Evolutionary conservation across 2,888 invertebrate species (phyloP), one percentile per base, ranked within the genome.

Genomic region (Eucriotettix oculatus): DNA sequence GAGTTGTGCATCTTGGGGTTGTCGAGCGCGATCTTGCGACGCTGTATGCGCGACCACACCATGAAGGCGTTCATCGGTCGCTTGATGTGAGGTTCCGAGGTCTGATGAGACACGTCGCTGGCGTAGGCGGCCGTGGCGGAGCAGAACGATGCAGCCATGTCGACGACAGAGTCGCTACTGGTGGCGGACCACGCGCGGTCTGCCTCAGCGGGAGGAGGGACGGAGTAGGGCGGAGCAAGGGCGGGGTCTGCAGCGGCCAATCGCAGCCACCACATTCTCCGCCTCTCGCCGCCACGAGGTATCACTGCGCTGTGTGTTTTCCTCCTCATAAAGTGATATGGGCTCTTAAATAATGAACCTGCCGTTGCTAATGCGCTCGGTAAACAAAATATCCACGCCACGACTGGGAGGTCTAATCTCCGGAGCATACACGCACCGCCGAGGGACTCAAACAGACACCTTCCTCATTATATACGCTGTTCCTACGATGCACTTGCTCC

Each of bases 51-150:
- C 9, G 94, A 93, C 95, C 95, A 95, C 42, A 91, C 95, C 94
- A 96, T 96, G 76, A 96, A 96, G 0, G 96, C 95, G 76, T 96
- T 96, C 96, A 97, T 96, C 2, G 96, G 96, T 17, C 96, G 79
- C 74, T 96, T 97, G 70, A 97, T 93, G 74, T 94, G 92, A 11
- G 83, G 85, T 68, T 87, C 87, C n/a, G 41, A 75, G 57, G 78
- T 77, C 9, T 42, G 52, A 3, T 48, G 43, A 9, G 40, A 29
- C 29, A 29, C 29, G 29, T 29, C 29, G 29, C 29, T 29, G 29
- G 29, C 29, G 29, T 5, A 29, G 29, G 29, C 29, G 29, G 29
- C 12, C 48, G 48, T n/a, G 48, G 14, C 48, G 48, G 48, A 40
- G 14, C 55, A 55, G 17, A 40, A 55, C n/a, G 55, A 41, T 17